A percentile compares a stretch with the other conserved stretches of the same genome.
These are phyloP conservation scores for Stichopus horrens DNA, from an alignment of 53 echinoderm and acorn worm genomes.

Conservation along the genomic window DNA sequence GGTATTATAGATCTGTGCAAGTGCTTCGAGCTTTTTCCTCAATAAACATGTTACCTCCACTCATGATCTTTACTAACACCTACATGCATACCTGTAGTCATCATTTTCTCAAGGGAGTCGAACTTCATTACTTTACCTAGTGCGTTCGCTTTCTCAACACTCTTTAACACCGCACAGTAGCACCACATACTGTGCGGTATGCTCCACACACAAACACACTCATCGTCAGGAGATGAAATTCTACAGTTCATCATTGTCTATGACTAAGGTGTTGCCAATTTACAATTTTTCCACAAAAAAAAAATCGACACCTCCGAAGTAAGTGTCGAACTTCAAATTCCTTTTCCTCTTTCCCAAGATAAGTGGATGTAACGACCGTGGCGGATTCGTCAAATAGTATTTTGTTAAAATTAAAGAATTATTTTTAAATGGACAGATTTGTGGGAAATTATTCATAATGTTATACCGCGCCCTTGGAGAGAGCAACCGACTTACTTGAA, in stretches of 20 bases:
- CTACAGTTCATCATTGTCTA: slow-evolving; percentile 1
- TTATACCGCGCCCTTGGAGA: not conserved
- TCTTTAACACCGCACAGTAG: not conserved
- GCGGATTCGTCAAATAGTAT: too few species aligned
- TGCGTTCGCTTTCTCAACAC: not conserved
- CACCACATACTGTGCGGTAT: not conserved
- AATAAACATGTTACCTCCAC: too few species aligned
- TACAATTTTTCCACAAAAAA: not conserved
- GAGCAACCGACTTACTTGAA: not conserved
- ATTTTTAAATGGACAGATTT: too few species aligned
- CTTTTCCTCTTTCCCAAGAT: too few species aligned
- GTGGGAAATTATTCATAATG: too few species aligned
- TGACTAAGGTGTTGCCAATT: slow-evolving; percentile 35
- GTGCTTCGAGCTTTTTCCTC: too few species aligned
- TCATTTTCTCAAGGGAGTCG: not conserved
- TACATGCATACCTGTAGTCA: not conserved
- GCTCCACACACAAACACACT: not conserved
- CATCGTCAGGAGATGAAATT: slow-evolving; percentile 8
- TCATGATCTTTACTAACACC: not conserved
- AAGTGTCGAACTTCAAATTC: too few species aligned
- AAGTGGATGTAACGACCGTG: too few species aligned
- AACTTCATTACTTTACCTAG: not conserved
- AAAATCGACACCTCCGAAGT: too few species aligned
- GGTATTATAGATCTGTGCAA: too few species aligned
- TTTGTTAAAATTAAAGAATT: too few species aligned